A percentile compares a stretch with the other conserved stretches of the same genome.
Evolutionary conservation across 1,140 invertebrate species (phyloP).

Genomic region (Sycobia sp.): DNA sequence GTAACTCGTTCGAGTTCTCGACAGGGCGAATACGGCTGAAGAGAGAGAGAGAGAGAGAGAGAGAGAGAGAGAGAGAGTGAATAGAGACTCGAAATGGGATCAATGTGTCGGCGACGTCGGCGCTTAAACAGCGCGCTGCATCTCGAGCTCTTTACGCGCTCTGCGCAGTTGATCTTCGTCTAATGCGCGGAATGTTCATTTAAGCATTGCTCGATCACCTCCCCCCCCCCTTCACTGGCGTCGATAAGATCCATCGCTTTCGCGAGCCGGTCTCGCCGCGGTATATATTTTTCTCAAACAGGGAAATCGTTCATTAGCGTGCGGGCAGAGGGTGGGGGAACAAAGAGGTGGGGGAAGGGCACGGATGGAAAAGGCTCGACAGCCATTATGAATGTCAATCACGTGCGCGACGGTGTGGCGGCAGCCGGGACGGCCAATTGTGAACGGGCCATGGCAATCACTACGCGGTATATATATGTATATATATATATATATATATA

Average conservation of each 20-base stretch:
- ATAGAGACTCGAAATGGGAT: too few relatives aligned
- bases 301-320: slow-evolving; percentile 16
- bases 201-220: slow-evolving; percentile 24
- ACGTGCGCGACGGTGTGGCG: neutral
- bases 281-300: neutral
- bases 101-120: neutral
- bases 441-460: slow-evolving; percentile 17
- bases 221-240: too few relatives aligned
- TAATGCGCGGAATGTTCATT: slow-evolving; percentile 32
- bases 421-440: neutral
- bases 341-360: neutral
- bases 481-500: too few relatives aligned
- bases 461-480: too few relatives aligned
- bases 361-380: slow-evolving; percentile 16
- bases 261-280: neutral
- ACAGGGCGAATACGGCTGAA: slow-evolving; percentile 13
- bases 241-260: slow-evolving; percentile 23
- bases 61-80: too few relatives aligned
- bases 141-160: neutral
- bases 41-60: too few relatives aligned
- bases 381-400: slow-evolving; percentile 29
- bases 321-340: neutral
- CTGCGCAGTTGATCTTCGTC: slow-evolving; percentile 28
- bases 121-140: neutral
- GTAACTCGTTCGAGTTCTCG: neutral